Base-by-base conservation (phyloP, 2,888 invertebrate genomes). In the Lasius platythorax region DNA sequence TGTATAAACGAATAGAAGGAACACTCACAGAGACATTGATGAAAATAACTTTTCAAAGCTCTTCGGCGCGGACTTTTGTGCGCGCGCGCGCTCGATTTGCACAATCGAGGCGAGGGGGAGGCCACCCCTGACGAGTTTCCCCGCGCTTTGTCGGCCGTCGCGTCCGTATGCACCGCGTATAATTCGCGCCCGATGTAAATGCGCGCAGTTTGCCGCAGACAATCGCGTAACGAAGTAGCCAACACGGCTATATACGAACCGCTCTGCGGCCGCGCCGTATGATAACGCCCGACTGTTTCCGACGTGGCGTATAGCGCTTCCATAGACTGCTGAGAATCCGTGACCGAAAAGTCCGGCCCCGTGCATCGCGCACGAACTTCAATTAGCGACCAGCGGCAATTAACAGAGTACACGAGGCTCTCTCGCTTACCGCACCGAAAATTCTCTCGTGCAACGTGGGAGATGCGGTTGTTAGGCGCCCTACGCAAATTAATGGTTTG, bases 351-450 rank as follows among this genome's bases (percentile, higher is more conserved):
- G 76, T 76, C 67, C 76, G 64, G 58, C 33, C n/a, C 28, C 82
- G 46, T 53, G 37, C 33, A 66, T 72, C 56, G 63, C 56, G 63
- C 37, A 63, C 75, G 46, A 85, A 84, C 85, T 90, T 86, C 89
- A 89, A 89, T 90, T 89, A 88, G 89, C 84, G 87, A 84, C 84
- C 82, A 79, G 70, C 53, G 83, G 83, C 89, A 90, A 89, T 89
- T 90, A 90, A 87, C 89, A 82, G 78, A 85, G 86, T 84, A 87
- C 89, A 90, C 82, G 88, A 33, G 37, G 53, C 75, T 70, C 79
- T 70, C 79, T 63, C 81, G 90, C 85, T 88, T 70, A 68, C 72
- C 79, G 66, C 67, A 43, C 82, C 72, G 88, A 89, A 87, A 87
- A 85, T 87, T 84, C 84, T 58, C 70, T 67, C 70, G 18, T 79